phyloP scores from a whole-genome alignment of 1,140 invertebrate species.

The Mactra quadrangularis region DNA sequence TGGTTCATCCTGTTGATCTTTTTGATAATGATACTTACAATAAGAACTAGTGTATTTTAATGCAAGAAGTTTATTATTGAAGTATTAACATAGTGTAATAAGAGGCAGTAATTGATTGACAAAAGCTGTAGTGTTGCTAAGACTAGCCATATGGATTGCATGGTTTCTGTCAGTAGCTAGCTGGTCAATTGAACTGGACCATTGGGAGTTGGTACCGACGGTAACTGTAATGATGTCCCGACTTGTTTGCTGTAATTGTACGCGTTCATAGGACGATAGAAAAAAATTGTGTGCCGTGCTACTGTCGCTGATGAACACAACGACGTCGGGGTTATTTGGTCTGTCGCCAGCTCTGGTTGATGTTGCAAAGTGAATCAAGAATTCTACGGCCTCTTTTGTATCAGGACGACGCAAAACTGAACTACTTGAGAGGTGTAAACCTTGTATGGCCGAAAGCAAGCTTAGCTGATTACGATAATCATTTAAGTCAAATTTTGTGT shows the following conservation, averaged over 20 bases:
- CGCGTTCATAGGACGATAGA: background rate
- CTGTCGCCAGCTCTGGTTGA: conserved; percentile 19
- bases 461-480: background rate
- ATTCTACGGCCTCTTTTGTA: conserved; percentile 3
- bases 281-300: background rate
- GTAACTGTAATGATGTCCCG: conserved; percentile 20
- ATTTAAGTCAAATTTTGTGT: conserved; percentile 7
- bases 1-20: too few relatives aligned
- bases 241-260: background rate
- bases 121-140: background rate
- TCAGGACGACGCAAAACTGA: background rate
- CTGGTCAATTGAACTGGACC: background rate
- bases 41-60: too few relatives aligned
- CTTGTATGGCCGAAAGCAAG: conserved; percentile 1
- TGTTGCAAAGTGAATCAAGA: background rate
- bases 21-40: too few relatives aligned
- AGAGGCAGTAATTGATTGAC: too few relatives aligned
- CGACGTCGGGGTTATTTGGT: background rate
- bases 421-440: background rate
- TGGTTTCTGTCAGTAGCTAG: conserved; percentile 20
- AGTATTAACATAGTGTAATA: too few relatives aligned
- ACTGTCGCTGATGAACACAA: conserved; percentile 25
- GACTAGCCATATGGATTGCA: background rate
- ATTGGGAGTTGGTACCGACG: background rate
- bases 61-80: too few relatives aligned